These are phyloP conservation scores for Oreochromis grahami DNA, from an alignment of 2,797 vertebrate genomes.

Conservation along the genomic window DNA sequence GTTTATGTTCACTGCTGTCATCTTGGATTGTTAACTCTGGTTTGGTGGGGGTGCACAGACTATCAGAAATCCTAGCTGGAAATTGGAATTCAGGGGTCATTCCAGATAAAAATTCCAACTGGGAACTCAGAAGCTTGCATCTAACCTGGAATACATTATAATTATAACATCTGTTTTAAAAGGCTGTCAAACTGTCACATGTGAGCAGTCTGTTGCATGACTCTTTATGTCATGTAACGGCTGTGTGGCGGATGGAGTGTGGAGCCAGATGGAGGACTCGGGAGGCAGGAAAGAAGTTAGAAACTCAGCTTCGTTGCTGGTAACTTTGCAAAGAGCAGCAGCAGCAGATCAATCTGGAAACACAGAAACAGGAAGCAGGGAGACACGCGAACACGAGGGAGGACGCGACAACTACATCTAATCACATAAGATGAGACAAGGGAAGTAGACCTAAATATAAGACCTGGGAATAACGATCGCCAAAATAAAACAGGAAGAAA, in stretches of 20 bases:
- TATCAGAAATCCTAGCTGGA: neutral
- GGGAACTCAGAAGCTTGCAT: neutral
- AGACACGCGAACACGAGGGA: neutral
- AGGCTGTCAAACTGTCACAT: neutral
- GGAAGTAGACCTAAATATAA: neutral
- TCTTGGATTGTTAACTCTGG: neutral
- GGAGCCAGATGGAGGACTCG: neutral
- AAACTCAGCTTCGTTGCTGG: neutral
- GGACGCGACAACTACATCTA: neutral
- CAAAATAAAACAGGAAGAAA: neutral
- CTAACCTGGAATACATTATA: neutral
- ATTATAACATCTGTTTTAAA: neutral
- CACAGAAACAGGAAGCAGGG: neutral
- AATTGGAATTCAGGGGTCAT: neutral
- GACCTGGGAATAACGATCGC: neutral
- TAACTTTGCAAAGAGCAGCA: neutral
- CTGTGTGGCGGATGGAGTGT: neutral
- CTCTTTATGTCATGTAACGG: neutral
- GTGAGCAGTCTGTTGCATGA: neutral
- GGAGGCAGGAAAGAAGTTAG: neutral
- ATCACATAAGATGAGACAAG: neutral
- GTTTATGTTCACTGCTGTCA: neutral
- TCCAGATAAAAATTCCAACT: neutral
- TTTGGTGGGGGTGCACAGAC: neutral
- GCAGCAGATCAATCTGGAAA: neutral